These are phyloP conservation scores for Chondrilla cf. caribensis DNA, from an alignment of 37 sponge, comb jelly and placozoan species.

Conservation along the genomic window DNA sequence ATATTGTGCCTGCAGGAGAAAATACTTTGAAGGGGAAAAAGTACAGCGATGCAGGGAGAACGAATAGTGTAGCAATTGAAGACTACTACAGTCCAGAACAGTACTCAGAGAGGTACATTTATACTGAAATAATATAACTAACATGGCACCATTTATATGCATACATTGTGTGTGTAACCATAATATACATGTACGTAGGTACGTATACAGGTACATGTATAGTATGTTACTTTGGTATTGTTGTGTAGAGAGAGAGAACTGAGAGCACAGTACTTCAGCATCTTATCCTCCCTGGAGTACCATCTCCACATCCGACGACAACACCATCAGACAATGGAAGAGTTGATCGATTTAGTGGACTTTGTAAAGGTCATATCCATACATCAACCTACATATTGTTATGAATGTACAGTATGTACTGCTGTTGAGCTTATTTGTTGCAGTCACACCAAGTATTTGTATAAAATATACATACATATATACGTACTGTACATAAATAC, in stretches of 20 bases:
- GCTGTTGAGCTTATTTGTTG: too few species aligned
- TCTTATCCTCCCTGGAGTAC: conserved; percentile 40
- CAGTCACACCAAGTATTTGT: too few species aligned
- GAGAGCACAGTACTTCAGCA: conserved; percentile 19
- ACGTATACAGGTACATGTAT: not conserved
- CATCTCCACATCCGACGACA: conserved; percentile 22
- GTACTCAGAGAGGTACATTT: conserved; percentile 9
- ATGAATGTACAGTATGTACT: too few species aligned
- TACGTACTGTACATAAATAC: too few species aligned
- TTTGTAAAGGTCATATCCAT: conserved; percentile 33
- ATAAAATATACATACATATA: too few species aligned
- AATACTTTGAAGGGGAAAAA: not conserved
- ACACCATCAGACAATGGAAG: conserved; percentile 36
- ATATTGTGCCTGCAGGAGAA: not conserved
- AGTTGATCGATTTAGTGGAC: conserved; percentile 66
- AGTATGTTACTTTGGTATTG: not conserved
- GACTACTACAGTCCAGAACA: conserved; percentile 22
- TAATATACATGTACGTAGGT: not conserved
- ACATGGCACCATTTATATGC: not conserved
- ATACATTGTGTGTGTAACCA: not conserved
- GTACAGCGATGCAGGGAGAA: not conserved
- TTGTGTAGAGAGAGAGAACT: conserved; percentile 20
- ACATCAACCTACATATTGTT: too few species aligned
- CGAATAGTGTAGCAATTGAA: not conserved
- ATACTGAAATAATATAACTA: too few species aligned